A percentile compares a stretch with the other conserved stretches of the same genome.
Evolutionary conservation across 2,113 vertebrate genomes (phyloP).

Genomic region (Antennarius striatus): DNA sequence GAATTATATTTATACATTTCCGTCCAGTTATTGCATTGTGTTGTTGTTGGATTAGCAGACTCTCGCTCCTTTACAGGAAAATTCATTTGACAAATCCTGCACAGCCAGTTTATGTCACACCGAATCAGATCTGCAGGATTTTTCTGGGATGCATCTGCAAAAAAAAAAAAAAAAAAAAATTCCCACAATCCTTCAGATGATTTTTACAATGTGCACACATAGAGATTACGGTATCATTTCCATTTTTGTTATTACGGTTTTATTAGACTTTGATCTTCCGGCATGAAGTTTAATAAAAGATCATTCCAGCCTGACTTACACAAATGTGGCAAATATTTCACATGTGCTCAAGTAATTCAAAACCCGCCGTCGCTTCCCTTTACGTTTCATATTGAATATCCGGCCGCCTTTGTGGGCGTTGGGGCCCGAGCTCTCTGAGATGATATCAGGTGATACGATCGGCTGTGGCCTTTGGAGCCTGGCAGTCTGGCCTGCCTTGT

Average conservation of each 20-base stretch:
- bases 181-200: constrained; percentile 14
- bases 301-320: constrained; percentile 16
- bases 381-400: constrained; percentile 24
- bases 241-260: constrained; percentile 18
- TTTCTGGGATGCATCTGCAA: constrained; percentile 32
- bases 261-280: constrained; percentile 3
- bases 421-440: constrained; percentile 18
- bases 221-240: background rate
- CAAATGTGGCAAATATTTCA: constrained; percentile 15
- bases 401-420: constrained; percentile 12
- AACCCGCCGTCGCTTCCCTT: background rate
- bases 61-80: background rate
- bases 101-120: constrained; percentile 47
- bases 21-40: no score
- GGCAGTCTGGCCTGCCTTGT: constrained; percentile 47
- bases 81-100: constrained; percentile 25
- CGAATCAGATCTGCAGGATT: constrained; percentile 26
- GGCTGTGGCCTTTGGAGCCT: constrained; percentile 42
- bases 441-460: constrained; percentile 61
- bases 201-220: constrained; percentile 9
- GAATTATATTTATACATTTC: no score
- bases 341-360: constrained; percentile 2
- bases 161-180: constrained; percentile 11
- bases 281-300: background rate
- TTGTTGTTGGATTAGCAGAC: background rate